Base-by-base conservation (phyloP, 2,888 invertebrate genomes). In the Drosophila neonasuta region DNA sequence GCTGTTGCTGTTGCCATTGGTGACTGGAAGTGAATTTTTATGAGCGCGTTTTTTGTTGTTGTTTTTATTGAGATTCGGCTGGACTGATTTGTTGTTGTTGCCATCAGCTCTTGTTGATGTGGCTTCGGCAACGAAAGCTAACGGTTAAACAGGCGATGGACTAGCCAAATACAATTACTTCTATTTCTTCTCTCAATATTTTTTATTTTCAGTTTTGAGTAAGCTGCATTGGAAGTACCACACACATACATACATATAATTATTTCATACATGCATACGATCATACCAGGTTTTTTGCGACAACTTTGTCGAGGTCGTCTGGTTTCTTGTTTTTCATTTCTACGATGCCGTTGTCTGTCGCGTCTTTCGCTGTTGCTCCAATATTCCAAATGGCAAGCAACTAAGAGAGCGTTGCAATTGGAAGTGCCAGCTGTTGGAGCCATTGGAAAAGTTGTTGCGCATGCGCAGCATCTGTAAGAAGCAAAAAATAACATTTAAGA, bases 241-340 rank as follows among this genome's bases (percentile, higher is more conserved):
- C 32, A 13, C 2, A n/a, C 10, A 10, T 13, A 15, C 3, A n/a
- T 24, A n/a, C 17, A 42, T 29, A 36, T 13, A 48, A 45, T 24
- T 24, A 51, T 36, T 29, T 3, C 11, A 8, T 42, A 68, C 67
- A 48, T 58, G 32, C 55, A 10, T 20, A 55, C 13, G n/a, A n/a
- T 36, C 13, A 34, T 36, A 54, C 34, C 32, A 42, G 64, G 51
- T 74, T 61, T 58, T 78, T 79, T 77, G 79, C 75, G 66, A 74
- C 74, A 79, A 68, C 74, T 71, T 81, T 69, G 85, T 88, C 88
- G 89, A 89, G 89, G 89, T 88, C 89, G 88, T 88, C 86, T 83
- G 79, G 89, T 89, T 87, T 88, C 78, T 77, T 78, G 68, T 74
- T 75, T 71, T 68, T 73, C 59, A 75, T 82, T 80, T 77, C 68